phyloP scores from a whole-genome alignment of 2,888 invertebrate species.

The Agrochola lota region DNA sequence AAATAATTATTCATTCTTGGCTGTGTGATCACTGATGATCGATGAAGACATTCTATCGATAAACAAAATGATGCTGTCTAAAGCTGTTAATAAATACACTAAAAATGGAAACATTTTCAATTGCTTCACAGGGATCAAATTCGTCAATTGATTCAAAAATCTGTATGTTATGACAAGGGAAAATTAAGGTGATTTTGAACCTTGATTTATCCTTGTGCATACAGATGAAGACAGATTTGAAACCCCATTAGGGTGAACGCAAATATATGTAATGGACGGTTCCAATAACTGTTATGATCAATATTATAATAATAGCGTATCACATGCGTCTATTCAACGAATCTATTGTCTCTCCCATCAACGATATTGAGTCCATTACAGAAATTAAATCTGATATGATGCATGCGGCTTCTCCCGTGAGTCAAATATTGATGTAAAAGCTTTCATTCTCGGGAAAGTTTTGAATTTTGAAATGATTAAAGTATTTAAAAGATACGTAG shows the following conservation, averaged over 20 bases:
- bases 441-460: background rate
- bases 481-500: background rate
- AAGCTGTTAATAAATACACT: background rate
- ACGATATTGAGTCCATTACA: conserved; percentile 56
- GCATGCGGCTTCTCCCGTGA: conserved; percentile 18
- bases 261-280: conserved; percentile 7
- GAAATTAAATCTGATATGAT: conserved; percentile 41
- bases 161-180: background rate
- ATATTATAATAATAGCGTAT: conserved; percentile 17
- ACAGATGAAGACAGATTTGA: background rate
- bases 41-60: background rate
- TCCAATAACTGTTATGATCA: conserved; percentile 9
- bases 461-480: background rate
- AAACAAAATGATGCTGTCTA: background rate
- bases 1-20: background rate
- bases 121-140: background rate
- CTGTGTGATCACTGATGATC: background rate
- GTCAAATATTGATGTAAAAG: conserved; percentile 23
- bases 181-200: background rate
- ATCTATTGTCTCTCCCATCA: conserved; percentile 40
- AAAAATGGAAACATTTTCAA: background rate
- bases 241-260: background rate
- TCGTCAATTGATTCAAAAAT: background rate
- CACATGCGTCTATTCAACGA: conserved; percentile 5
- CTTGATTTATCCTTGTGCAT: background rate